A percentile compares a stretch with the other conserved stretches of the same genome.
Evolutionary conservation across 2,888 invertebrate genomes (phyloP).

Genomic region (Hemithea aestivaria): DNA sequence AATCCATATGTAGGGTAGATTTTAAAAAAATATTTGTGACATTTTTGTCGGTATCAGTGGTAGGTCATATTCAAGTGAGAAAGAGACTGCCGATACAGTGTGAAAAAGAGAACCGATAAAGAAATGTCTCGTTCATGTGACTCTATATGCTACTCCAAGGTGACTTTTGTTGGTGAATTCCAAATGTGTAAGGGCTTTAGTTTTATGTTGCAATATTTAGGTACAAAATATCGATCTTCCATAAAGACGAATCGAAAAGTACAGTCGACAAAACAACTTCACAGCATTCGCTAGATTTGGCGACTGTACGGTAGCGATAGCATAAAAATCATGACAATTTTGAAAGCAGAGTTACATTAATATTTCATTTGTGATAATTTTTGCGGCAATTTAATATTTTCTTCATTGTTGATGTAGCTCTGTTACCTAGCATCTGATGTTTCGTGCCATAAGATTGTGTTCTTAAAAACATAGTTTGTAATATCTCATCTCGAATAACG

Average conservation of each 20-base stretch:
- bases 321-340: slow-evolving; percentile 59
- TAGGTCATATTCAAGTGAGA: too few relatives aligned
- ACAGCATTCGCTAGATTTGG: slow-evolving; percentile 10
- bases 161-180: too few relatives aligned
- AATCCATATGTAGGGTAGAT: too few relatives aligned
- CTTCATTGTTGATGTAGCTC: slow-evolving; percentile 1
- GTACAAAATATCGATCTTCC: slow-evolving; percentile 31
- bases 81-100: too few relatives aligned
- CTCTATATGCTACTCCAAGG: too few relatives aligned
- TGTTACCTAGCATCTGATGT: slow-evolving; percentile 59
- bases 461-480: slow-evolving; percentile 28
- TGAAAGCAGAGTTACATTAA: slow-evolving; percentile 17
- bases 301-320: slow-evolving; percentile 37
- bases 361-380: slow-evolving; percentile 11
- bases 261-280: slow-evolving; percentile 24
- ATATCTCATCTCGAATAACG: slow-evolving; percentile 52
- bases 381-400: too few relatives aligned
- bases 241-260: slow-evolving; percentile 24
- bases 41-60: too few relatives aligned
- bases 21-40: too few relatives aligned
- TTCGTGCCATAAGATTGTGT: slow-evolving; percentile 71
- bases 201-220: slow-evolving; percentile 32
- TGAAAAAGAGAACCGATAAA: too few relatives aligned
- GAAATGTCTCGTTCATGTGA: too few relatives aligned
- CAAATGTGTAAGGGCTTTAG: not conserved